Evolutionary conservation across 2,888 invertebrate genomes (phyloP), one percentile per base, ranked within the genome.

Genomic region (Mechanitis mazaeus): DNA sequence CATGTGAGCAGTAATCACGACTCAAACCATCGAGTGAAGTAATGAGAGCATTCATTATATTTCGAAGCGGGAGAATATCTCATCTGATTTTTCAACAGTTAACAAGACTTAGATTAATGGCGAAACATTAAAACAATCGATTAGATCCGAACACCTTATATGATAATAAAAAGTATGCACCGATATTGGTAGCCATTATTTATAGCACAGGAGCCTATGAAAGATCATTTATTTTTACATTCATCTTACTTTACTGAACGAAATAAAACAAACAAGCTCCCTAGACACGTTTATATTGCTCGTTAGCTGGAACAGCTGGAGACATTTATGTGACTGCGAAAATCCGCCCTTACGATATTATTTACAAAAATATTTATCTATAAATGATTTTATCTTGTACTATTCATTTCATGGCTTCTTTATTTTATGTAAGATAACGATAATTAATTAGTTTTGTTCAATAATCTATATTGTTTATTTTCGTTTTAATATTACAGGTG

Each of bases 91-190:
- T 66, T 66, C 59, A 66, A 61, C 59, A 55, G 45, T 53, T 50
- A 55, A 60, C 55, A 28, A 56, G 67, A 66, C 64, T 57, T 46
- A 59, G 64, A 69, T 69, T 63, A 67, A 67, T 69, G 55, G 60
- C 55, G 56, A 57, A 58, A 54, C 62, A 56, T 63, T 54, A 55
- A 59, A 66, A 65, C 60, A 64, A 64, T 64, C 61, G 64, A 62
- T 64, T 64, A 55, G 64, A 54, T 12, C 58, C 45, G 53, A 59
- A 59, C 61, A 64, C 54, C 54, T 56, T 55, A 46, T 60, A 60
- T 56, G 58, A 54, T 59, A 59, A 62, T 56, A 64, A 62, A 56
- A 54, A 38, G 38, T 33, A 56, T 42, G 55, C 56, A 56, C 59
- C 56, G 54, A 58, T 56, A 58, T 59, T 63, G 45, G 57, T 57